Evolutionary conservation across 2,797 vertebrate genomes (phyloP), one percentile per base, ranked within the genome.

Genomic region (Enteromius viviparus): DNA sequence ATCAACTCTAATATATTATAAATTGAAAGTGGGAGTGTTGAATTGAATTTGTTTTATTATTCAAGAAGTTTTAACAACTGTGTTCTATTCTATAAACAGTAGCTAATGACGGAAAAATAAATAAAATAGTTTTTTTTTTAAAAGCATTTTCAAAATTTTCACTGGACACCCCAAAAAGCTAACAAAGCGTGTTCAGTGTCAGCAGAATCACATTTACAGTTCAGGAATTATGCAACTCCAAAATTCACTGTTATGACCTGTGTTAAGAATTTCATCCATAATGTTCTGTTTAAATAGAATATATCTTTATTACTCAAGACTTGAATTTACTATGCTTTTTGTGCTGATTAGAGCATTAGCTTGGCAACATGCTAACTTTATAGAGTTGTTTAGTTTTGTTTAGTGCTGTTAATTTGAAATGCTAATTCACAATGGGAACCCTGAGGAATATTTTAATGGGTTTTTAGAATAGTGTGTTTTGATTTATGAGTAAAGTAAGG

Each of bases 401-500:
- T 34, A 34, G 34, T 34, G 34, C 21, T 21, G 17, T 66, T 34
- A 4, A 66, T 66, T 66, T 37, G 32, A 19, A 66, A 37, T 19
- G 32, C 64, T 34, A 21, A 11, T 66, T 66, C 19, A 3, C 32
- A 34, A 10, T 66, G 32, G 62, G 29, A 65, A 5, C 15, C 64
- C 64, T 66, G 64, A 17, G 64, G 64, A 66, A n/a, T 37, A 19
- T 26, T 37, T 37, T 37, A 11, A 66, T 66, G 64, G 64, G 8
- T 66, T 37, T 66, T 21, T 66, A 29, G 5, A 62, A 62, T 29
- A 15, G 60, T 62, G 60, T 62, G 29, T 62, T 62, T 62, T 62
- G 26, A 62, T 62, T 62, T 62, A 62, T 62, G 60, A 29, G 26
- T 62, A 62, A 62, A 62, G 14, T 62, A 29, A 62, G 60, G 60